Evolutionary conservation across 2,113 vertebrate genomes (phyloP), one percentile per base, ranked within the genome.

Genomic region (Hemiscyllium ocellatum): DNA sequence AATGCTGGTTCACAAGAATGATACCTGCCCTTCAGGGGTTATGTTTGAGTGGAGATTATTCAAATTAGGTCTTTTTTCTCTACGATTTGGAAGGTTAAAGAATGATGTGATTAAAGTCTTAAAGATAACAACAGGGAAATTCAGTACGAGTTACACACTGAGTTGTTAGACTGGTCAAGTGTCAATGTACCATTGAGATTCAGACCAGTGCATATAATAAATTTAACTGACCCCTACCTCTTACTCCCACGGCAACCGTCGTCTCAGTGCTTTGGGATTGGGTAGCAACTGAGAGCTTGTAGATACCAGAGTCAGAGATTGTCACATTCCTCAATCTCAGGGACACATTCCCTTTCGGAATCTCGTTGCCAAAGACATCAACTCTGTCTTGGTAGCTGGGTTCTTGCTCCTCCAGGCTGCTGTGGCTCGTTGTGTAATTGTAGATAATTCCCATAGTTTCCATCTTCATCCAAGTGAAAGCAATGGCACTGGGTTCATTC

Each of bases 261-360:
- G 56, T 66, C 20, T 93, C 89, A 20, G 37, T 8, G 3, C 61
- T 66, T 66, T 68, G 89, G 33, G 89, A 66, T 93, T 1, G 61
- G 20, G 33, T 93, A 19, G n/a, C 7, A n/a, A 93, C 89, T 10
- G 6, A n/a, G 33, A 93, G 89, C 37, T 17, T 66, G 61, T 93
- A 93, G 61, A 24, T 37, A 66, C 89, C 89, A 15, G 89, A 93
- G 19, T 93, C 89, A 65, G 65, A 66, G 1, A 93, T 33, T 37
- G 89, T 66, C 33, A 93, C 89, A 2, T 93, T 93, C n/a, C 15
- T 93, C 89, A 93, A 37, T 68, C n/a, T 93, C 89, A 93, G 89
- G 17, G 61, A 93, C 61, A 93, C 17, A 19, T 93, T 93, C 61
- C 89, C 89, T 66, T 66, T 29, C 15, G 10, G 87, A 29, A 90